Evolutionary conservation across 2,797 vertebrate genomes (phyloP), one percentile per base, ranked within the genome.

Genomic region (Peromyscus aztecus): DNA sequence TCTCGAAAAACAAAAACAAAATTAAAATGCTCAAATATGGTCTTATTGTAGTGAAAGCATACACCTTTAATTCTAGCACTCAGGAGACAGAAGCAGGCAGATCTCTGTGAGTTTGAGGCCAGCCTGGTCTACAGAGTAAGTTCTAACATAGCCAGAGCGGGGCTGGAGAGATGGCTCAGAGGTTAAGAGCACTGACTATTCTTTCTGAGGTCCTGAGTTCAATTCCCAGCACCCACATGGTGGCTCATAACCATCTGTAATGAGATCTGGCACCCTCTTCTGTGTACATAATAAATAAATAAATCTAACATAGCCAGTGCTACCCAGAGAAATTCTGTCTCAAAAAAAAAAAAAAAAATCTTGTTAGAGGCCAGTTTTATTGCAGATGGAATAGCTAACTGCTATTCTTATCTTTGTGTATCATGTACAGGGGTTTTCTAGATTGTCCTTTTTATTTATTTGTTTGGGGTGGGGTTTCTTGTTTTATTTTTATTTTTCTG

Each of bases 341-440:
- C 21, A 43, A 43, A 49, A 49, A 49, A 49, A 49, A 11, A 23
- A 61, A 69, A 24, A 37, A 81, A n/a, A 6, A 19, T 93, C 23
- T 82, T 59, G 0, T 71, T 27, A 52, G 43, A 21, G 46, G 0
- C 89, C 59, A 40, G 29, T 92, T 96, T 94, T 86, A 37, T 91
- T 91, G 27, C 82, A 86, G 55, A 65, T 86, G 34, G 37, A 73
- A 34, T 69, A 71, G 29, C 59, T 84, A 21, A 21, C 40, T 65
- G 29, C 27, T 49, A 40, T 40, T 85, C 91, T 94, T 67, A 67
- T 19, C 12, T 89, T 87, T 80, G 86, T 85, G 3, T 91, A 37
- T 95, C 88, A 4, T 89, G 37, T 85, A 13, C 8, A 52, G 2
- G 89, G 9, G 95, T 96, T 95, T 96, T 89, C 55, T 91, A 80